These are phyloP conservation scores for Drosophila tani DNA, from an alignment of 1,140 invertebrate species.

Conservation along the genomic window DNA sequence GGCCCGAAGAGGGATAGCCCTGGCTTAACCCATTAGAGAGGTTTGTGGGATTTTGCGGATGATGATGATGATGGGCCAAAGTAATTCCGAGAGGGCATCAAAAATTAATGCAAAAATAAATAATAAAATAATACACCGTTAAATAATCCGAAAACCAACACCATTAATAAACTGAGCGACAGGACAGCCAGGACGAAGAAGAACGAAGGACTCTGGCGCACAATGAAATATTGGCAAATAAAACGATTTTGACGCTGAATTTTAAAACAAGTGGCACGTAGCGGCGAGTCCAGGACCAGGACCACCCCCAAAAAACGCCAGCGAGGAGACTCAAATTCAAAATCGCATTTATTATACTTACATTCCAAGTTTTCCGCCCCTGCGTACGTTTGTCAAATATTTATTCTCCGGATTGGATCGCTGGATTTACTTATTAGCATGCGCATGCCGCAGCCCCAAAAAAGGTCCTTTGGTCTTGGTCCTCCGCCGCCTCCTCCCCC, in stretches of 20 bases:
- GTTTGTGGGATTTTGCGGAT: slow-evolving; percentile 36
- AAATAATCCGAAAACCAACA: slow-evolving; percentile 85
- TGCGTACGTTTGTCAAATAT: slow-evolving; percentile 81
- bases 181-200: slow-evolving; percentile 28
- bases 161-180: slow-evolving; percentile 79
- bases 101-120: slow-evolving; percentile 85
- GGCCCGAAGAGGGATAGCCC: slow-evolving; percentile 1
- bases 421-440: slow-evolving; percentile 84
- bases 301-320: slow-evolving; percentile 32
- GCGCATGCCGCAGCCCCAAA: slow-evolving; percentile 56
- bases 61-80: slow-evolving; percentile 40
- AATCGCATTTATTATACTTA: slow-evolving; percentile 83
- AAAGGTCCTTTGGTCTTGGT: slow-evolving; percentile 17
- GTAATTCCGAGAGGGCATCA: slow-evolving; percentile 58
- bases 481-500: background rate
- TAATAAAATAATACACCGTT: slow-evolving; percentile 85
- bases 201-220: slow-evolving; percentile 51
- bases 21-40: slow-evolving; percentile 49
- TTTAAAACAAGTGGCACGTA: slow-evolving; percentile 83
- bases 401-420: slow-evolving; percentile 83
- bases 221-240: slow-evolving; percentile 84
- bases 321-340: slow-evolving; percentile 66
- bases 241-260: slow-evolving; percentile 85
- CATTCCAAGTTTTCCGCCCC: slow-evolving; percentile 57
- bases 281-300: slow-evolving; percentile 27